phyloP scores from a whole-genome alignment of 2,888 invertebrate species.

The Tenthredo scrophulariae region DNA sequence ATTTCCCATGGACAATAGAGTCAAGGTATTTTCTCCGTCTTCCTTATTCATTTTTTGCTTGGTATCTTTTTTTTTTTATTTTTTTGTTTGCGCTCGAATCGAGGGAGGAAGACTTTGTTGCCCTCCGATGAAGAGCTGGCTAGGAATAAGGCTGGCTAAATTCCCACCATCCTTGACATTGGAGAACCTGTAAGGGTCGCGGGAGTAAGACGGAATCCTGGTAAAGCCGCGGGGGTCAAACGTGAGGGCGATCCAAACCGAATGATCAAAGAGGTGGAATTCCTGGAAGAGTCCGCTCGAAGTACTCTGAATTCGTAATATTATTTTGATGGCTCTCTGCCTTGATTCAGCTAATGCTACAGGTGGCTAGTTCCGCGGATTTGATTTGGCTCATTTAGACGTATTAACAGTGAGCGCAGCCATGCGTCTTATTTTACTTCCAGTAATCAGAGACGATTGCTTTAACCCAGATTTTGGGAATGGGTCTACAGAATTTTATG shows the following conservation, averaged over 20 bases:
- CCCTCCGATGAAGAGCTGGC: neutral
- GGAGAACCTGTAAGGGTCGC: neutral
- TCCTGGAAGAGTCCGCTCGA: slow-evolving; percentile 29
- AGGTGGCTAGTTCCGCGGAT: slow-evolving; percentile 36
- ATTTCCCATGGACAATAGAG: slow-evolving; percentile 14
- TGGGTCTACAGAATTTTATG: neutral
- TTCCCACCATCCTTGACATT: slow-evolving; percentile 7
- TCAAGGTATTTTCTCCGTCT: neutral
- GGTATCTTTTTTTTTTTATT: neutral
- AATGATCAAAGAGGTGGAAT: slow-evolving; percentile 31
- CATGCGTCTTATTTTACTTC: neutral
- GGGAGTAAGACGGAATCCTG: neutral
- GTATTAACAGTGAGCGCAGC: slow-evolving; percentile 10
- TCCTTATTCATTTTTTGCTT: neutral
- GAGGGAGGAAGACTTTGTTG: neutral
- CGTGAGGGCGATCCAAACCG: neutral
- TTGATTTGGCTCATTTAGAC: slow-evolving; percentile 37
- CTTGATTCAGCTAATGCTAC: slow-evolving; percentile 34
- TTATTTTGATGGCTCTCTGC: slow-evolving; percentile 22
- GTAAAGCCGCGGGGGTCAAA: slow-evolving; percentile 24
- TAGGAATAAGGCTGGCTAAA: neutral
- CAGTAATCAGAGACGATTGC: neutral
- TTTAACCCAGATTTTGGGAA: neutral
- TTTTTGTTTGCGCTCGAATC: neutral
- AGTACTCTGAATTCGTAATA: slow-evolving; percentile 45